Base-by-base conservation (phyloP, 2,797 vertebrate genomes). In the Hyperoplus lanceolatus region DNA sequence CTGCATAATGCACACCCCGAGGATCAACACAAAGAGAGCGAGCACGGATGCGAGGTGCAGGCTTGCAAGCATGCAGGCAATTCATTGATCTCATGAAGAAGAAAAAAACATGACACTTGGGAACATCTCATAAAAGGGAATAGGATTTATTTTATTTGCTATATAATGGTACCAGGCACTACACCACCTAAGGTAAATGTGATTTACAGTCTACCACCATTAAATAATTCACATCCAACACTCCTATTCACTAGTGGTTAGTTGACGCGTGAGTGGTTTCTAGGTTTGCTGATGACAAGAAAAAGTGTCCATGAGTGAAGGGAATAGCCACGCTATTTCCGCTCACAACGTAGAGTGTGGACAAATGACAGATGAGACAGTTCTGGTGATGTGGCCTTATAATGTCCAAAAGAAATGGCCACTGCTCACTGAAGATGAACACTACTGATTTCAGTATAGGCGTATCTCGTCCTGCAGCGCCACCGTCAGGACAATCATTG, bases 211-310 rank as follows among this genome's bases (percentile, higher is more conserved):
- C 85, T 78, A 75, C 76, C 64, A 54, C 56, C 70, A 62, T 90
- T 85, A 91, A 90, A 93, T 89, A 85, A 89, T 87, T 89, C 81
- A 87, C 77, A 89, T 87, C 81, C 89, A 87, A 77, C 80, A 82
- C 79, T 89, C 66, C 74, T 77, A 69, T 86, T 88, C 64, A 61
- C 82, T 93, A 94, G 94, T 94, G 94, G 94, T 94, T 92, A 88
- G 77, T 79, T 80, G 83, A 85, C 21, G 53, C 75, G 78, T 29
- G 62, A 93, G 92, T 93, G 90, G 91, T 91, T 86, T 90, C 46
- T 79, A 85, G 42, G 65, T 60, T 74, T 81, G 82, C 80, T 86
- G 84, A 50, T 75, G 76, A 79, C 58, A 81, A 76, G 73, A 79
- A 75, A 58, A 84, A 51, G 5, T 62, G 48, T 76, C 77, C 56